phyloP scores from a whole-genome alignment of 2,797 vertebrate genomes.

The Catharus ustulatus region DNA sequence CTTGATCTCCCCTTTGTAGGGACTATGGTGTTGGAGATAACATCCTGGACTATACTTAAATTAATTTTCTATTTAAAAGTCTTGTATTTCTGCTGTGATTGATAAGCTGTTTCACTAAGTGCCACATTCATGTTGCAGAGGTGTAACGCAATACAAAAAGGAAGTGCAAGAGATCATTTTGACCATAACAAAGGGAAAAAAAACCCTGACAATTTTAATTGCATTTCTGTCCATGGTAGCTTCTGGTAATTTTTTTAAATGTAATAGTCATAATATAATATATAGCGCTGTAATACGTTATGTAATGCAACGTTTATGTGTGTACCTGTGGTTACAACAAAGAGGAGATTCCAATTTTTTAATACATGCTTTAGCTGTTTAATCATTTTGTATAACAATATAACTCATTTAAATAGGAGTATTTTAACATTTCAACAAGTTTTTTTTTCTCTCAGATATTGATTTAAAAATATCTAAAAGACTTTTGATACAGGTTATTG shows the following conservation, averaged over 20 bases:
- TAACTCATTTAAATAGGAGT: background rate
- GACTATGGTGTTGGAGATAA: background rate
- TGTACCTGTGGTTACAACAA: background rate
- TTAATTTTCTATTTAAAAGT: slow-evolving; percentile 52
- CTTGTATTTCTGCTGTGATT: slow-evolving; percentile 46
- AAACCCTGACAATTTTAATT: slow-evolving; percentile 15
- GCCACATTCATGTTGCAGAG: slow-evolving; percentile 39
- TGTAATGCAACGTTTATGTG: no score
- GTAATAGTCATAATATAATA: background rate
- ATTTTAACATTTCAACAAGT: background rate
- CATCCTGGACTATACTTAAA: background rate
- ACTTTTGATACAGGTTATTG: background rate
- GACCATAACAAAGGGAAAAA: background rate
- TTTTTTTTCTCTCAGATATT: background rate
- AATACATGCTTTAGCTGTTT: accelerated
- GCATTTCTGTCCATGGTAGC: background rate
- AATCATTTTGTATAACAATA: background rate
- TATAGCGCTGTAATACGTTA: no score
- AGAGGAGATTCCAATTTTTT: background rate
- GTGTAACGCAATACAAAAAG: slow-evolving; percentile 35
- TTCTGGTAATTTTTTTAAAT: background rate
- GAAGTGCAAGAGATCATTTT: background rate
- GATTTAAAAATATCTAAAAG: background rate
- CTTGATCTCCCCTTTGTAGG: slow-evolving; percentile 25
- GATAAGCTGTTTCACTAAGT: slow-evolving; percentile 42